Evolutionary conservation across 2,797 vertebrate genomes (phyloP).

Genomic region (Ara ararauna): DNA sequence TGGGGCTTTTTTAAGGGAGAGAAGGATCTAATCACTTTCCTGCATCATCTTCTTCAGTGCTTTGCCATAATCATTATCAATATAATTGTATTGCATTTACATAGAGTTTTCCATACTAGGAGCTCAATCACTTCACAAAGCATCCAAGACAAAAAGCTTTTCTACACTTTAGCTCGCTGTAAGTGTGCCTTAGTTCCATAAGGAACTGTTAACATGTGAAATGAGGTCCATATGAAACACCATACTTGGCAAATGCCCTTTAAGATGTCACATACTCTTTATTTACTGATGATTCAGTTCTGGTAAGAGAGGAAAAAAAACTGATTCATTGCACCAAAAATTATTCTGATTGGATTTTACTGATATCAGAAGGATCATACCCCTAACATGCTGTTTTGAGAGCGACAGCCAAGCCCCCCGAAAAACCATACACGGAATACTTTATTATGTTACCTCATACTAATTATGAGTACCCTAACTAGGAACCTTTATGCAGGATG

Average conservation of each 20-base stretch:
- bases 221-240: not conserved
- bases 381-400: not conserved
- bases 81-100: not conserved
- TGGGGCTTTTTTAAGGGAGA: not conserved
- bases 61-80: not conserved
- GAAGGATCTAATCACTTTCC: not conserved
- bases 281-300: not conserved
- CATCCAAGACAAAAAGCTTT: not conserved
- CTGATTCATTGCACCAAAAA: not conserved
- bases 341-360: not conserved
- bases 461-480: not conserved
- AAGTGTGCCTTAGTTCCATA: not conserved
- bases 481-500: not conserved
- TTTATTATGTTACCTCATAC: not conserved
- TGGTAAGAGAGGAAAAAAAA: not conserved
- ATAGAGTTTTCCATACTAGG: not conserved
- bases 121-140: not conserved
- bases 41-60: not conserved
- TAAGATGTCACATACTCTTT: not conserved
- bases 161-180: not conserved
- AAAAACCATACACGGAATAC: not conserved
- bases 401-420: not conserved
- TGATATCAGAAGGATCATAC: not conserved
- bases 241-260: not conserved
- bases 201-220: not conserved